Evolutionary conservation across 2,888 invertebrate genomes (phyloP).

Genomic region (Temnothorax rugatulus): DNA sequence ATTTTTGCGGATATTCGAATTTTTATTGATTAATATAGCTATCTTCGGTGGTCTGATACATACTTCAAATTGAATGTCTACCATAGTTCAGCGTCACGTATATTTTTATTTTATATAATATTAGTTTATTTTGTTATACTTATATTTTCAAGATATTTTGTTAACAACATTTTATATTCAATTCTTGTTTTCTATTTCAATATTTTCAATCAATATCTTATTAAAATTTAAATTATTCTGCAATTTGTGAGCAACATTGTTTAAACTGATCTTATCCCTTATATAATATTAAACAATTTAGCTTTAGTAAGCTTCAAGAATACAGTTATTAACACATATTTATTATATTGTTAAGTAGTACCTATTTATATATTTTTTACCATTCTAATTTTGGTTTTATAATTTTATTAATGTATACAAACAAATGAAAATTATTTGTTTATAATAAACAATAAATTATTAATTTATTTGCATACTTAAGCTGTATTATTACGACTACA

Average conservation of each 20-base stretch:
- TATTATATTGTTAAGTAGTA: background rate
- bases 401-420: background rate
- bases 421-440: slow-evolving; percentile 10
- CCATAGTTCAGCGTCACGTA: background rate
- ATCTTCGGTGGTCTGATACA: background rate
- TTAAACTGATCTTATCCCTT: background rate
- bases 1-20: slow-evolving; percentile 29
- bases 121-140: background rate
- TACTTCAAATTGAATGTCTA: slow-evolving; percentile 4
- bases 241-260: background rate
- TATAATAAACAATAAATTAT: slow-evolving; percentile 3
- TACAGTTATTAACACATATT: background rate
- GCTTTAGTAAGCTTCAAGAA: background rate
- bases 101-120: slow-evolving; percentile 3
- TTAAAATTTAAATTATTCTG: background rate
- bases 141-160: background rate
- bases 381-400: background rate
- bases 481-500: background rate
- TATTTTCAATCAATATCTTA: background rate
- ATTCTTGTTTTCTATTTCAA: background rate
- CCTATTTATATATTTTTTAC: background rate
- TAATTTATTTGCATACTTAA: slow-evolving; percentile 1
- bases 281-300: background rate
- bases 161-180: background rate
- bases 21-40: slow-evolving; percentile 21